Evolutionary conservation across 2,113 vertebrate species (phyloP).

Genomic region (Camelus bactrianus): DNA sequence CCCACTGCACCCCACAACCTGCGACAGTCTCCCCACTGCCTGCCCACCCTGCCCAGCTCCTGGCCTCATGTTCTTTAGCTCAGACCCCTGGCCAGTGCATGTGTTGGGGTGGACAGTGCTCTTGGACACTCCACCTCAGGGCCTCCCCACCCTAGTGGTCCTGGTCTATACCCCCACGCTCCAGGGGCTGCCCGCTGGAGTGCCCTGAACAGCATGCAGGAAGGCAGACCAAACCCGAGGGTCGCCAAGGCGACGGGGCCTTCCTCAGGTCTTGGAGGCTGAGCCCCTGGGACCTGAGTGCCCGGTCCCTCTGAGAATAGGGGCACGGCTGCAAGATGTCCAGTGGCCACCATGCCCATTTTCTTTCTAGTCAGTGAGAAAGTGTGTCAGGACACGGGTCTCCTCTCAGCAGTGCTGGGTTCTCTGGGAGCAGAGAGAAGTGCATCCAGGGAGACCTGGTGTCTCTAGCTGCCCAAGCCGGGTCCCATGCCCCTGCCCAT

Average conservation of each 20-base stretch:
- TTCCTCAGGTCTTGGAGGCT: background rate
- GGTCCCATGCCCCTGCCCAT: background rate
- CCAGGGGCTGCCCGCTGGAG: background rate
- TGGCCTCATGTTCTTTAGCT: no score
- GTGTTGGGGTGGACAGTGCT: background rate
- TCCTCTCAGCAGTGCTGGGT: background rate
- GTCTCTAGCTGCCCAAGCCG: background rate
- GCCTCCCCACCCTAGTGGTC: no score
- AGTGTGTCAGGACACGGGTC: background rate
- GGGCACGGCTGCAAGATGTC: background rate
- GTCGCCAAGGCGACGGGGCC: background rate
- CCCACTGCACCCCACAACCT: background rate
- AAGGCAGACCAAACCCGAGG: background rate
- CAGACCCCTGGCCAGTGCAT: background rate
- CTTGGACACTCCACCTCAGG: no score
- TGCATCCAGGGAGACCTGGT: background rate
- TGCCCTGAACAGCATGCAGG: background rate
- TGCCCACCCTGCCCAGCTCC: background rate
- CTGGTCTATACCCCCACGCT: background rate
- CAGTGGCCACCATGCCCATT: background rate
- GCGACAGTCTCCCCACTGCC: accelerated
- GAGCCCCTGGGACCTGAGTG: background rate
- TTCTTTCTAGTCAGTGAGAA: background rate
- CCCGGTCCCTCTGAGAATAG: background rate
- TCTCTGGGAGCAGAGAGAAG: background rate